phyloP scores from a whole-genome alignment of 2,888 invertebrate species.

The Meloe dianella region DNA sequence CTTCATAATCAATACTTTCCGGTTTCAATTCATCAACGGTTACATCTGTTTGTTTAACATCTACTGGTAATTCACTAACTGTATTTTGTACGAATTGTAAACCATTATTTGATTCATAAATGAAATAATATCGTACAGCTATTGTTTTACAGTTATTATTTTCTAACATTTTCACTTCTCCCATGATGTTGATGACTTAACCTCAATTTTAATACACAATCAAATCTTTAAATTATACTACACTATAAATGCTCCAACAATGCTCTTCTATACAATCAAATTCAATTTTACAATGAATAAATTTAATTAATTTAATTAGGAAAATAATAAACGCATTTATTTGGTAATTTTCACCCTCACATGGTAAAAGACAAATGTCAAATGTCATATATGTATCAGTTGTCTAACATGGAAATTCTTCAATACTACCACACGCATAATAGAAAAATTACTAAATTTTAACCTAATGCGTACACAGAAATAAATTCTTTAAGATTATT shows the following conservation, averaged over 20 bases:
- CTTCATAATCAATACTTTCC: slow-evolving; percentile 64
- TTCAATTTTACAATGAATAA: neutral
- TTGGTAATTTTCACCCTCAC: neutral
- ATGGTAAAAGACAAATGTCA: neutral
- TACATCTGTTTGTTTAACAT: slow-evolving; percentile 45
- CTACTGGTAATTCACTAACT: slow-evolving; percentile 46
- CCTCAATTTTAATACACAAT: slow-evolving; percentile 26
- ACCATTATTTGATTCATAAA: slow-evolving; percentile 48
- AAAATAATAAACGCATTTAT: neutral
- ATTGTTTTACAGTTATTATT: slow-evolving; percentile 50
- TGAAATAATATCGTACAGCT: slow-evolving; percentile 55
- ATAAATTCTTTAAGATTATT: neutral
- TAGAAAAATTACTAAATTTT: slow-evolving; percentile 10
- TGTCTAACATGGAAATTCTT: neutral
- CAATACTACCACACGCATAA: neutral
- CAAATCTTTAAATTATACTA: neutral
- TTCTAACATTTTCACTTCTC: slow-evolving; percentile 49
- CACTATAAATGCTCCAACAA: no score
- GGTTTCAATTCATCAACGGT: slow-evolving; percentile 52
- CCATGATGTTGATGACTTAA: slow-evolving; percentile 49
- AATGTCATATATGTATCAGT: neutral
- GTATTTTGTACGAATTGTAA: slow-evolving; percentile 53
- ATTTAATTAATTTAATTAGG: neutral
- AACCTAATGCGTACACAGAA: neutral
- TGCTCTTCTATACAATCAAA: neutral